These are phyloP conservation scores for Clitarchus hookeri DNA, from an alignment of 2,888 invertebrate genomes.

Conservation along the genomic window DNA sequence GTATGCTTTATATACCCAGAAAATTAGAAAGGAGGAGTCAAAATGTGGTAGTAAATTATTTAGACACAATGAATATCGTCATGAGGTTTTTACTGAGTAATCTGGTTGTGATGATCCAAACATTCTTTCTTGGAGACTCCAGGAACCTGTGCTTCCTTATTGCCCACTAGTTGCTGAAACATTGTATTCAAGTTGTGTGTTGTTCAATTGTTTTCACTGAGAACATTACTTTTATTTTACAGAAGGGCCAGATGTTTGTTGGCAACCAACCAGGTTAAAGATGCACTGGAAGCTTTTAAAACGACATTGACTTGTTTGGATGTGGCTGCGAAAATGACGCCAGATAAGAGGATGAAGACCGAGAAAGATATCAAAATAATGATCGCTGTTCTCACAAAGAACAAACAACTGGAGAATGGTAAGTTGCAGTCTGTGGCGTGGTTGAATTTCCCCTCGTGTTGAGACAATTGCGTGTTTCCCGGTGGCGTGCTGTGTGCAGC, in stretches of 20 bases:
- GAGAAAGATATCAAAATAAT: constrained; percentile 71
- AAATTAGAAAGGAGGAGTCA: constrained; percentile 44
- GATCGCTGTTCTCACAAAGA: constrained; percentile 68
- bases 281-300: constrained; percentile 67
- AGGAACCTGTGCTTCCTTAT: too few species aligned
- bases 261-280: constrained; percentile 66
- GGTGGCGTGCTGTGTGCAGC: neutral
- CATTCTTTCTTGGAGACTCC: too few species aligned
- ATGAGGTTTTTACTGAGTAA: too few species aligned
- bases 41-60: too few species aligned
- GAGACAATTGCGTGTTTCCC: neutral
- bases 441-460: neutral
- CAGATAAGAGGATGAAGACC: constrained; percentile 66
- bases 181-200: too few species aligned
- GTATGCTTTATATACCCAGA: too few species aligned
- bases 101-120: too few species aligned
- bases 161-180: too few species aligned
- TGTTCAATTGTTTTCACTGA: too few species aligned
- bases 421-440: neutral
- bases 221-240: neutral
- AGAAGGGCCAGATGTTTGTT: constrained; percentile 73
- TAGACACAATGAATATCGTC: too few species aligned
- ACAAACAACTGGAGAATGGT: constrained; percentile 35
- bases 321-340: constrained; percentile 65
- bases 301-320: constrained; percentile 70